Percentiles rank a stretch among this genome's conserved stretches.
Evolutionary conservation across 2,888 invertebrate genomes (phyloP).

Genomic region (Sepiola atlantica): DNA sequence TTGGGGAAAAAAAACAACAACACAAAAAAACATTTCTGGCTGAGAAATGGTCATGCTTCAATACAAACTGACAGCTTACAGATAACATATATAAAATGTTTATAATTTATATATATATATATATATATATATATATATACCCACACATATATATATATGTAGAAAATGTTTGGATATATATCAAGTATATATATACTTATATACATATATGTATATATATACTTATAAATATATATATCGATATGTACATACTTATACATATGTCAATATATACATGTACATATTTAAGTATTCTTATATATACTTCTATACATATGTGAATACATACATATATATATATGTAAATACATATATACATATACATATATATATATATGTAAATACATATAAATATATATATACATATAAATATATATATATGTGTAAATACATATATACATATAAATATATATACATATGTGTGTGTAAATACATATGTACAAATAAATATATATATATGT

Average conservation of each 20-base stretch:
- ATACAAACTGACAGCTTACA: conserved; percentile 32
- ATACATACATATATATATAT: not conserved
- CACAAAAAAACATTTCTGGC: not conserved
- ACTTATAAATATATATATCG: no score
- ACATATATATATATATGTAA: no score
- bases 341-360: no score
- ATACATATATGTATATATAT: no score
- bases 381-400: no score
- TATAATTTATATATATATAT: not conserved
- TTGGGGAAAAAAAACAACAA: not conserved
- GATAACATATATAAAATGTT: not conserved
- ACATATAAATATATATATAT: not conserved
- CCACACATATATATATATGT: not conserved
- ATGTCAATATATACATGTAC: not conserved
- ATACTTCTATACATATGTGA: not conserved
- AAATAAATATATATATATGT: no score
- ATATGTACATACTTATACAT: not conserved
- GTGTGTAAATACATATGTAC: no score
- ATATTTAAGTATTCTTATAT: not conserved
- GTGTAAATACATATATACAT: not conserved
- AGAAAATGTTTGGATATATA: no score
- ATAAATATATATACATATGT: not conserved
- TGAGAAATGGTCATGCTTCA: conserved; percentile 13
- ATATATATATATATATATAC: not conserved
- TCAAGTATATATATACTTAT: no score